Evolutionary conservation across 2,797 vertebrate genomes (phyloP).

Genomic region (Galago senegalensis): DNA sequence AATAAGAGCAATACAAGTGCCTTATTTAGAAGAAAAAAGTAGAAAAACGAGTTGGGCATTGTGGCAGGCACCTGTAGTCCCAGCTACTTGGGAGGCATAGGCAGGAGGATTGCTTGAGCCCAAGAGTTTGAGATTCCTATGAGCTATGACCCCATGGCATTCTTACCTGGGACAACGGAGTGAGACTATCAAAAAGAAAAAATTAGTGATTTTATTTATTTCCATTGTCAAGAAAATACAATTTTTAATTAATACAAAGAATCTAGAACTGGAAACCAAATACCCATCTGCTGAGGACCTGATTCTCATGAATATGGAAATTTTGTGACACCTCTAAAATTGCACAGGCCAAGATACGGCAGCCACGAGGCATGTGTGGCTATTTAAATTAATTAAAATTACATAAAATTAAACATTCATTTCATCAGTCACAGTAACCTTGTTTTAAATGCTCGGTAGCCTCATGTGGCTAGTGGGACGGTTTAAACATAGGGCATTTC

Average conservation of each 20-base stretch:
- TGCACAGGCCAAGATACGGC: not conserved
- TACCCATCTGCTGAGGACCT: not conserved
- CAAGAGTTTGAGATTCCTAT: too few relatives aligned
- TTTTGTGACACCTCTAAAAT: not conserved
- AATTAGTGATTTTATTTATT: slow-evolving; percentile 2
- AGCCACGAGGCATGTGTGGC: not conserved
- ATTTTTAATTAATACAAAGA: slow-evolving; percentile 47
- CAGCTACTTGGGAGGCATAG: too few relatives aligned
- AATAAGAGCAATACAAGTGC: too few relatives aligned
- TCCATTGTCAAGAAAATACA: slow-evolving; percentile 9
- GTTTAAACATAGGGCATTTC: not conserved
- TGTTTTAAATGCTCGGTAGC: not conserved
- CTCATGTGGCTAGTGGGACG: not conserved
- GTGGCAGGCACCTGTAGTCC: too few relatives aligned
- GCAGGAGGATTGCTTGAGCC: too few relatives aligned
- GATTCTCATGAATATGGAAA: slow-evolving; percentile 35
- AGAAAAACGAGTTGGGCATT: too few relatives aligned
- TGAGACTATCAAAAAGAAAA: not conserved
- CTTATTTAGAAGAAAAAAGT: too few relatives aligned
- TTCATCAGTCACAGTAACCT: not conserved
- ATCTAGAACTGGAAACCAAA: not conserved
- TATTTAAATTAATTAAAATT: slow-evolving; percentile 51
- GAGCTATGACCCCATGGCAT: too few relatives aligned
- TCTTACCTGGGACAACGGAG: too few relatives aligned
- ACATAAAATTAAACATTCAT: not conserved